These are phyloP conservation scores for Neofelis nebulosa DNA, from an alignment of 2,113 vertebrate species.

Conservation along the genomic window DNA sequence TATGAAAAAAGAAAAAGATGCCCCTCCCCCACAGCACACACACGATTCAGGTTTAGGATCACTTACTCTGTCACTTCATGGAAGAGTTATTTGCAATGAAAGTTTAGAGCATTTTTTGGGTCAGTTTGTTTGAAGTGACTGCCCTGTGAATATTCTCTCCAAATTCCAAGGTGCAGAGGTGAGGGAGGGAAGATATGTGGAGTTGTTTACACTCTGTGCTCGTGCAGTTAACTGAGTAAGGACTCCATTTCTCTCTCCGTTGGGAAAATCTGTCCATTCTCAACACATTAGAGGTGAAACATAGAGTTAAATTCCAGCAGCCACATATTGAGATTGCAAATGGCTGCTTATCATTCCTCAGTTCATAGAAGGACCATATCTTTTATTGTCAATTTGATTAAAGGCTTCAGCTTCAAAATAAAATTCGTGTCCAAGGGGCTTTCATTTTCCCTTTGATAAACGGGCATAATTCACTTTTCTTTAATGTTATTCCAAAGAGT, in stretches of 20 bases:
- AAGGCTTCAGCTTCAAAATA: slow-evolving; percentile 82
- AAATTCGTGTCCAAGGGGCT: slow-evolving; percentile 74
- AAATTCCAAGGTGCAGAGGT: neutral
- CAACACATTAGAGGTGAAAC: slow-evolving; percentile 16
- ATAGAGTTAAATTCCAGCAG: slow-evolving; percentile 73
- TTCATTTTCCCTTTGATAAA: slow-evolving; percentile 84
- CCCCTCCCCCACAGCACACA: neutral
- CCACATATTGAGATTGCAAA: slow-evolving; percentile 38
- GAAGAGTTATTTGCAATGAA: neutral
- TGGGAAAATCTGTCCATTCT: neutral
- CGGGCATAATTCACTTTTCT: slow-evolving; percentile 76
- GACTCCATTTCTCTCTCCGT: neutral
- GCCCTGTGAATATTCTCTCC: neutral
- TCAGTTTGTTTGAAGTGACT: neutral
- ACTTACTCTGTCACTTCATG: neutral
- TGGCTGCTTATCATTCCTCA: slow-evolving; percentile 55
- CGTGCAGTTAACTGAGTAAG: neutral
- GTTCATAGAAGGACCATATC: slow-evolving; percentile 68
- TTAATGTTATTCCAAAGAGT: slow-evolving; percentile 83
- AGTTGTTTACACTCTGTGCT: neutral
- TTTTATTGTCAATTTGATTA: slow-evolving; percentile 84
- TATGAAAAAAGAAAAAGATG: neutral
- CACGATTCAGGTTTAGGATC: neutral
- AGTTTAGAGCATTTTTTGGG: neutral
- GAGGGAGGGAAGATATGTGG: neutral